A percentile compares a stretch with the other conserved stretches of the same genome.
These are phyloP conservation scores for Characodon lateralis DNA, from an alignment of 2,797 vertebrate species.

Conservation along the genomic window DNA sequence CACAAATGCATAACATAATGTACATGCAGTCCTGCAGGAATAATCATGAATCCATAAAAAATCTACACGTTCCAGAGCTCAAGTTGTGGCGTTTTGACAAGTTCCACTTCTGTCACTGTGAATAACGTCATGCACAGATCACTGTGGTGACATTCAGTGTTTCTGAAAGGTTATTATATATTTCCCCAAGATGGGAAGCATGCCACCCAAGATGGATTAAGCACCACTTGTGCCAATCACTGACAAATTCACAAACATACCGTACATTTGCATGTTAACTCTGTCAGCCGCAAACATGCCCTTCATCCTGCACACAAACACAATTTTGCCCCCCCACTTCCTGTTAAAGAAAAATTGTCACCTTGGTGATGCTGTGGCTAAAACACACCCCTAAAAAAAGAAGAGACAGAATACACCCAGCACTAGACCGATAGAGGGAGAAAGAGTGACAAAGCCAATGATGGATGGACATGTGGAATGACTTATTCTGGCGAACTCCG, in stretches of 20 bases:
- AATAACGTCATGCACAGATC: slow-evolving; percentile 62
- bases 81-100: slow-evolving; percentile 56
- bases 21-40: neutral
- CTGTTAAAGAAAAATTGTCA: slow-evolving; percentile 45
- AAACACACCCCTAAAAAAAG: slow-evolving; percentile 19
- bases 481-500: slow-evolving; percentile 46
- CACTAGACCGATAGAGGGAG: slow-evolving; percentile 37
- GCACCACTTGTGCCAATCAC: slow-evolving; percentile 27
- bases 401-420: slow-evolving; percentile 22
- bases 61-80: slow-evolving; percentile 21
- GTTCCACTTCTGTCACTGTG: slow-evolving; percentile 62
- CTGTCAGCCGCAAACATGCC: slow-evolving; percentile 23
- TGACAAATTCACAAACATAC: slow-evolving; percentile 28
- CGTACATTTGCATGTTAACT: slow-evolving; percentile 1
- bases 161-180: slow-evolving; percentile 68
- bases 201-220: slow-evolving; percentile 30
- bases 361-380: slow-evolving; percentile 28
- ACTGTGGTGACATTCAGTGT: slow-evolving; percentile 56
- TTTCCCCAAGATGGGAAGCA: slow-evolving; percentile 56
- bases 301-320: slow-evolving; percentile 26
- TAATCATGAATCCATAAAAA: slow-evolving; percentile 21
- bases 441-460: slow-evolving; percentile 47
- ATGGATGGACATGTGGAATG: slow-evolving; percentile 61
- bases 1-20: slow-evolving; percentile 18
- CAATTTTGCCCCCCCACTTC: neutral